Conservation (phyloP, 2,113 vertebrate genomes). For the Sorex araneus region DNA sequence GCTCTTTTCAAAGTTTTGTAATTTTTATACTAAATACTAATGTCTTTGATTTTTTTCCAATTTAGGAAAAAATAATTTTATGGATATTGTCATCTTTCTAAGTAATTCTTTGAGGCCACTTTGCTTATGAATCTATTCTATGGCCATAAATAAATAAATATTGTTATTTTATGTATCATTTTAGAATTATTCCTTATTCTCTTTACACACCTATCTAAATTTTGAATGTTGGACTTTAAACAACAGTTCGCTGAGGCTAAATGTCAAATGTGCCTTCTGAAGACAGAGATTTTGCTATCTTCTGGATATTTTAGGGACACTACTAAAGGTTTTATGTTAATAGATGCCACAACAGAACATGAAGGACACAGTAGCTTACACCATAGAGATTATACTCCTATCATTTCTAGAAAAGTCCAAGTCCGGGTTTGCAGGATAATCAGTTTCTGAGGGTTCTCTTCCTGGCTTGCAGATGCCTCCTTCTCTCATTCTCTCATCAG, state of each 20-base stretch:
- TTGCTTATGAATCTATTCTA: neutral
- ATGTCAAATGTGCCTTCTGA: neutral
- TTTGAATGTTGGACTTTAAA: constrained; percentile 27
- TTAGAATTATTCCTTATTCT: constrained; percentile 50
- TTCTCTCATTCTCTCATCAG: neutral
- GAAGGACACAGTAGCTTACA: neutral
- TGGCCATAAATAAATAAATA: constrained; percentile 6
- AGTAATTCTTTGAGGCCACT: neutral
- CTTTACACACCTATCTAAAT: neutral
- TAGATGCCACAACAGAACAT: neutral
- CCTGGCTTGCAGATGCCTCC: neutral
- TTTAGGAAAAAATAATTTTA: neutral
- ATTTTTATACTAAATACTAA: neutral
- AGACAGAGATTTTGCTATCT: neutral
- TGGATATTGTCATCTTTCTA: neutral
- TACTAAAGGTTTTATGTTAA: too few relatives aligned
- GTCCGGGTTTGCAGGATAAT: neutral
- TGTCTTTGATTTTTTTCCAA: constrained; percentile 8
- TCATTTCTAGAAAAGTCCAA: neutral
- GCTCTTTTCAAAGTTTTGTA: constrained; percentile 3
- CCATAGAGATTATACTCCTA: neutral
- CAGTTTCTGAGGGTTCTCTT: neutral
- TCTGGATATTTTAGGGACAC: neutral
- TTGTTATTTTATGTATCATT: neutral
- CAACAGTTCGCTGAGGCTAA: neutral